These are phyloP conservation scores for Masticophis lateralis DNA, from an alignment of 2,797 vertebrate genomes.

Conservation along the genomic window DNA sequence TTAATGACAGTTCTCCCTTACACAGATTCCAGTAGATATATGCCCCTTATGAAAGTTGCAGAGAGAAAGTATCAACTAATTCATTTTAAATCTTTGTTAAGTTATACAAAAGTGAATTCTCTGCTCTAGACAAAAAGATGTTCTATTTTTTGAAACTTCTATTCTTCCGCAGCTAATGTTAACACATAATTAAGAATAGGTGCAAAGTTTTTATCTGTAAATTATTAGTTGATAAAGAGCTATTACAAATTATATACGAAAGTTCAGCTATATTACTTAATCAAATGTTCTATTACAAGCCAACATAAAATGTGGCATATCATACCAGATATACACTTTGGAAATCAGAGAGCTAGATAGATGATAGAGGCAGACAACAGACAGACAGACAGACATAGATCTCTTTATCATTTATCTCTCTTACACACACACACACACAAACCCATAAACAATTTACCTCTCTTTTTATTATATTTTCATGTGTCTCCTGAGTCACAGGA, in stretches of 20 bases:
- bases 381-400: too few species aligned
- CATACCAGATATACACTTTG: conserved; percentile 59
- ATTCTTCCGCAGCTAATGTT: conserved; percentile 24
- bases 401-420: too few species aligned
- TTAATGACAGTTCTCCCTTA: conserved; percentile 55
- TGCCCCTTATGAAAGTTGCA: conserved; percentile 40
- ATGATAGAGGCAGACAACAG: background rate
- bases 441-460: conserved; percentile 30
- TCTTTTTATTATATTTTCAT: conserved; percentile 34
- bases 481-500: conserved; percentile 39
- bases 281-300: conserved; percentile 61
- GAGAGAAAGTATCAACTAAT: conserved; percentile 40
- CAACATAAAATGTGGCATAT: conserved; percentile 56
- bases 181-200: background rate
- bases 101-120: background rate
- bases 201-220: conserved; percentile 45
- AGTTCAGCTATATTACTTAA: conserved; percentile 50
- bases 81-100: background rate
- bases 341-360: conserved; percentile 54
- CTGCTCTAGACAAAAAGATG: background rate
- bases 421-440: background rate
- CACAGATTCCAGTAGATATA: conserved; percentile 32
- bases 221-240: conserved; percentile 52
- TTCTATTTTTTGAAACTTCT: conserved; percentile 2
- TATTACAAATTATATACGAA: conserved; percentile 58